These are phyloP conservation scores for Helicoverpa armigera DNA, from an alignment of 1,140 invertebrate species.

Conservation along the genomic window DNA sequence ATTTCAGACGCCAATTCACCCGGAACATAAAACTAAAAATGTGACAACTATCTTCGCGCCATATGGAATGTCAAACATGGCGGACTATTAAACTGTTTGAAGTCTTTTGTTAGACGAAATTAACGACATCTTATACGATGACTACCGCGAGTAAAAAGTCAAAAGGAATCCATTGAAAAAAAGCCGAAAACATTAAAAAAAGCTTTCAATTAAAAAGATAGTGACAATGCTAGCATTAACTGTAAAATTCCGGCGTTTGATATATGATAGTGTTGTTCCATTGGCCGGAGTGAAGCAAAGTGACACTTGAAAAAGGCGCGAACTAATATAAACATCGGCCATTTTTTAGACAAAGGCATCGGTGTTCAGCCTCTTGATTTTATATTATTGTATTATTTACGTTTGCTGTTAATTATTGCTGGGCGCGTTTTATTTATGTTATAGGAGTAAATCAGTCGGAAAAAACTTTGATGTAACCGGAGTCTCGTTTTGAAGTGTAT, in stretches of 20 bases:
- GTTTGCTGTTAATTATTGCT: conserved; percentile 35
- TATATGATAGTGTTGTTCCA: conserved; percentile 85
- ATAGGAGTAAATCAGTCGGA: conserved; percentile 26
- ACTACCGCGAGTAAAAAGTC: conserved; percentile 79
- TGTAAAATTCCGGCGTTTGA: conserved; percentile 77
- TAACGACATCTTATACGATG: conserved; percentile 73
- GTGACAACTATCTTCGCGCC: conserved; percentile 68
- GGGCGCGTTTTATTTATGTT: conserved; percentile 26
- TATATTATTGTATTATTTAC: conserved; percentile 46
- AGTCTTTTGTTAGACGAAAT: conserved; percentile 77
- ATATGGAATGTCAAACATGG: conserved; percentile 77
- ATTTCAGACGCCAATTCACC: conserved; percentile 61
- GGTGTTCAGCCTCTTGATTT: conserved; percentile 58
- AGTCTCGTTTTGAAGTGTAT: not conserved
- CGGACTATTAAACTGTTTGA: conserved; percentile 77
- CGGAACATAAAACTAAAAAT: conserved; percentile 77
- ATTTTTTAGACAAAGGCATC: conserved; percentile 71
- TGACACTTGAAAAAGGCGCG: conserved; percentile 86
- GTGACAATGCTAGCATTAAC: conserved; percentile 76
- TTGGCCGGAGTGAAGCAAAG: conserved; percentile 81
- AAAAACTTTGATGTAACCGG: conserved; percentile 35
- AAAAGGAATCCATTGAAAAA: conserved; percentile 52
- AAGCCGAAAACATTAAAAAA: conserved; percentile 75
- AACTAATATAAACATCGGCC: conserved; percentile 82
- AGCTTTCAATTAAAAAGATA: conserved; percentile 83